Evolutionary conservation across 1,140 invertebrate genomes (phyloP), one percentile per base, ranked within the genome.

Genomic region (Trichonephila clavata): DNA sequence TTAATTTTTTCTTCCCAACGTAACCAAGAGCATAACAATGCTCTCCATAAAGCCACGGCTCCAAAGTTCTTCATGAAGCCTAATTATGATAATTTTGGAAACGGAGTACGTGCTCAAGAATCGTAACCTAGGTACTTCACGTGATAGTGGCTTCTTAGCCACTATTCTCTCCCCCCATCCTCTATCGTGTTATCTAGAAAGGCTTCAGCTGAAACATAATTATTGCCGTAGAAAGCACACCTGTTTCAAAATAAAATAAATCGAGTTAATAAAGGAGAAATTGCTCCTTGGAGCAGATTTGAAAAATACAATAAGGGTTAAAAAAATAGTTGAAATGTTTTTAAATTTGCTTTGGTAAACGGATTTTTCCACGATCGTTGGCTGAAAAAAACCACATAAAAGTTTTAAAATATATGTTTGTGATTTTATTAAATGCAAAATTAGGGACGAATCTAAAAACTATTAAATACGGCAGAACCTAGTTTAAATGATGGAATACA

Each of bases 61-160:
- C 61, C 18, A 89, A 84, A 21, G 21, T n/a, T 89, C 60, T 89
- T 89, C 63, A 68, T 65, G 27, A 39, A 68, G 61, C 61, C 86
- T 89, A 89, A 89, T 89, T 89, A 89, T 89, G 50, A 63, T 65
- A 89, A 63, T 89, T 89, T 39, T 65, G 60, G 57, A 57, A 87
- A 43, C 50, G 86, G 86, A 68, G 86, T 63, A 89, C 86, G 86
- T 89, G 86, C 86, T 89, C 27, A 89, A 89, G 86, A 89, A 63
- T 89, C 86, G 86, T 24, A 89, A 89, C 86, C 59, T 27, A 16
- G 39, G 21, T 21, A 65, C 86, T 89, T 39, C 32, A 89, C 39
- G 39, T 21, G 61, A 68, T 89, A 20, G 39, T 32, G 39, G 71
- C 71, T 39, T 77, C 68, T 39, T 32, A 77, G 71, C 20, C 13